These are phyloP conservation scores for Threskiornis aethiopicus DNA, from an alignment of 2,797 vertebrate species.

Conservation along the genomic window DNA sequence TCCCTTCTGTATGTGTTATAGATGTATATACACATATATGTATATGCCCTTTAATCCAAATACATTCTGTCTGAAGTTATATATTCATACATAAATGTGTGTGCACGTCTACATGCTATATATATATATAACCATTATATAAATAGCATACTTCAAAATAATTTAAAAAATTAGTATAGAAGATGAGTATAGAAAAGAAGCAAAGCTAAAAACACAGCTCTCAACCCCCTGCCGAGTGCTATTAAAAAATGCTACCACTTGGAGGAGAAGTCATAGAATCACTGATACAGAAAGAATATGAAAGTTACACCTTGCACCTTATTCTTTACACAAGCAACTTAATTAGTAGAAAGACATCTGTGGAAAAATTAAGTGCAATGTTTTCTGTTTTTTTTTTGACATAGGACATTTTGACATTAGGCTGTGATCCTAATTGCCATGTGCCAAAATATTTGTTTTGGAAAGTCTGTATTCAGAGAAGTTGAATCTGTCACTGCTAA, in stretches of 20 bases:
- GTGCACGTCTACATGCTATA: neutral
- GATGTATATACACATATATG: neutral
- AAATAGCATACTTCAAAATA: neutral
- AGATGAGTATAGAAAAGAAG: neutral
- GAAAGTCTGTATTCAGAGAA: neutral
- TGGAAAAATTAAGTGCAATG: neutral
- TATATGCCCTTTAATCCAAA: neutral
- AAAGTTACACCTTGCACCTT: neutral
- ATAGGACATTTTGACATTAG: neutral
- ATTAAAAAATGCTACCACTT: neutral
- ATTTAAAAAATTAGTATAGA: neutral
- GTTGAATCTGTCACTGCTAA: neutral
- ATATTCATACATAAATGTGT: neutral
- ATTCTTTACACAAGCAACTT: neutral
- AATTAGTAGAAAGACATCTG: neutral
- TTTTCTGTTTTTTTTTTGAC: accelerated
- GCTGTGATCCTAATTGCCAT: neutral
- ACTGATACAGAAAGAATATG: neutral
- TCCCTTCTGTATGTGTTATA: neutral
- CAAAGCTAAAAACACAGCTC: neutral
- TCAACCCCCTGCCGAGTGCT: neutral
- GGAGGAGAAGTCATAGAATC: neutral
- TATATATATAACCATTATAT: neutral
- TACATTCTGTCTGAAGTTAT: neutral
- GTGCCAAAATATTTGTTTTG: neutral